Base-by-base conservation (phyloP, 1,140 invertebrate species). In the Eciton burchellii region DNA sequence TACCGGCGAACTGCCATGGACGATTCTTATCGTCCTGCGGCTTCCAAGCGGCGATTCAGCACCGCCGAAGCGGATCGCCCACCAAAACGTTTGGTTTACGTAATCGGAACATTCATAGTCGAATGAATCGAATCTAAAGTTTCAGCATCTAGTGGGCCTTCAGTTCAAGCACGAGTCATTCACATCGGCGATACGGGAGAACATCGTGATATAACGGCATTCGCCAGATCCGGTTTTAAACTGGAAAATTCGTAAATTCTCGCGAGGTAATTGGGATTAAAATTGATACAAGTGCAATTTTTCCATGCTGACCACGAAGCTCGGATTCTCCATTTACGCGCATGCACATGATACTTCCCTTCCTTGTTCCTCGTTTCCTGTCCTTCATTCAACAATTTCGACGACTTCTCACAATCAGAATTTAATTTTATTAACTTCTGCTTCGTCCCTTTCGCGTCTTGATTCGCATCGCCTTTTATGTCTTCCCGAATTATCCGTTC, bases 11-110 rank as follows among this genome's bases (percentile, higher is more conserved):
- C 62, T 66, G 60, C 60, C 60, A 77, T 16, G 66, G 19, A 2
- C 62, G 62, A 77, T 77, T 66, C 74, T 77, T 56, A 77, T 77
- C 62, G 35, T 43, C 16, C 62, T 43, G 63, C 63, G 62, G 68
- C 47, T 77, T 68, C 43, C 73, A 12, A 29, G 45, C 62, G 47
- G 66, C 54, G 29, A 77, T 54, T 52, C 60, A 77, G 47, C 60
- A 6, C 19, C 62, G 43, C 11, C 6, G 26, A 41, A 52, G 19
- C 60, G 29, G 21, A 16, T 35, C n/a, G 35, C 41, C 54, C 68
- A 49, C 49, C 47, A n/a, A 35, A 56, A 49, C 26, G 12, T 47
- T 43, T 68, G 62, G 19, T 16, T 54, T 43, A 68, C 19, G 29
- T 77, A 77, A 77, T 68, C 66, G 62, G 54, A 68, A 35, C 19